These are phyloP conservation scores for Hypsibius dujardini DNA, from an alignment of 1,140 invertebrate genomes.

Conservation along the genomic window DNA sequence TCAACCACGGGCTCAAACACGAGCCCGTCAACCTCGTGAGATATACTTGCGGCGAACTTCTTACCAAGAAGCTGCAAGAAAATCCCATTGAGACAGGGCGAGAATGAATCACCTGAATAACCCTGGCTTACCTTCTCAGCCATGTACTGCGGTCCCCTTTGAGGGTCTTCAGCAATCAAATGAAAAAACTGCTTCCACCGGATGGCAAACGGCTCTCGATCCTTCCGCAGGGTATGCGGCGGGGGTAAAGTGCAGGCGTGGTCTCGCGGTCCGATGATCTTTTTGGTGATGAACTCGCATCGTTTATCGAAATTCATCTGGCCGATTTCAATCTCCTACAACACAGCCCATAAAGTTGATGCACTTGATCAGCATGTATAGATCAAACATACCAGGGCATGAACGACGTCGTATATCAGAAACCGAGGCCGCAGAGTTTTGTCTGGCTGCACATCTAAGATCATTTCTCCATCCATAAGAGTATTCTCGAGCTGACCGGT, in stretches of 20 bases:
- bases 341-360: too few species aligned
- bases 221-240: constrained; percentile 51
- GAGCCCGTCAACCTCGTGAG: constrained; percentile 89
- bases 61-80: constrained; percentile 48
- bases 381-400: constrained; percentile 55
- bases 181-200: constrained; percentile 36
- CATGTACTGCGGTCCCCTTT: constrained; percentile 76
- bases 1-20: constrained; percentile 85
- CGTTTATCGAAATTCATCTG: constrained; percentile 57
- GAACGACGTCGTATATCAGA: constrained; percentile 85
- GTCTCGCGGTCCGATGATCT: constrained; percentile 38
- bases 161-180: constrained; percentile 51
- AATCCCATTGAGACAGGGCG: too few species aligned
- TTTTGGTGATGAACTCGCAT: constrained; percentile 50
- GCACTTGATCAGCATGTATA: background rate
- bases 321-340: constrained; percentile 51
- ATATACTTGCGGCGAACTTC: constrained; percentile 62
- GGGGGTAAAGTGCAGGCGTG: constrained; percentile 57
- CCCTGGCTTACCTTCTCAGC: constrained; percentile 40
- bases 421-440: constrained; percentile 57
- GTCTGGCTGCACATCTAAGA: constrained; percentile 63
- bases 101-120: too few species aligned
- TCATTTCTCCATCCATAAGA: constrained; percentile 89
- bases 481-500: constrained; percentile 56
- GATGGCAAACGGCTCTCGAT: constrained; percentile 50